Conservation (phyloP, 2,113 vertebrate genomes). For the Phylloscopus trochilus region DNA sequence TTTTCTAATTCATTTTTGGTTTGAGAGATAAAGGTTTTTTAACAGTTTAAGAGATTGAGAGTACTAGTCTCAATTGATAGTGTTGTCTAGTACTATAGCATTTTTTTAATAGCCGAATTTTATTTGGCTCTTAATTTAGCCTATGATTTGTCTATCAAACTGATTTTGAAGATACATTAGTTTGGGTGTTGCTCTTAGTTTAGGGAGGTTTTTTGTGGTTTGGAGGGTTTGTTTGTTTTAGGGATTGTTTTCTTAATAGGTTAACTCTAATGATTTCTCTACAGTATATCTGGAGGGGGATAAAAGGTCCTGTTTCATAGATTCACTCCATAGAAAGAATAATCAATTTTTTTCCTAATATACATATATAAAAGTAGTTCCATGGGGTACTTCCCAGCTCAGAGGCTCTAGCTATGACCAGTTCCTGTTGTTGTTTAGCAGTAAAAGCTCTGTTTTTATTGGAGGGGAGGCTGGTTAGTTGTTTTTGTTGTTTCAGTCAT, state of each 20-base stretch:
- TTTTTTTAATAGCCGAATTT: neutral
- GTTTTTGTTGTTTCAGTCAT: neutral
- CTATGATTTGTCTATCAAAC: neutral
- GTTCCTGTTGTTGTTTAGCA: neutral
- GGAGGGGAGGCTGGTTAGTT: neutral
- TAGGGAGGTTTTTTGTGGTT: neutral
- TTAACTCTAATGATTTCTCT: neutral
- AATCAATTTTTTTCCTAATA: neutral
- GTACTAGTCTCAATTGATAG: too few relatives aligned
- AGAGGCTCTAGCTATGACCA: neutral
- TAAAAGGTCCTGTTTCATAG: neutral
- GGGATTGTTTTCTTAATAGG: neutral
- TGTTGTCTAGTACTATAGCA: neutral
- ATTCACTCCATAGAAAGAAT: neutral
- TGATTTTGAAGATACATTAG: accelerated
- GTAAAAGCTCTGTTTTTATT: neutral
- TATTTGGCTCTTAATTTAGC: neutral
- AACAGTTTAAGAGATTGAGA: neutral
- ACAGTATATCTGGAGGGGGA: accelerated
- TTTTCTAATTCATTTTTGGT: neutral
- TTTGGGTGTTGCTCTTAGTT: neutral
- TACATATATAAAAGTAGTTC: neutral
- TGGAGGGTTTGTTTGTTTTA: neutral
- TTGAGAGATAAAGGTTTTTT: neutral
- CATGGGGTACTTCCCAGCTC: neutral